These are phyloP conservation scores for Latheticus oryzae DNA, from an alignment of 2,888 invertebrate genomes.

Conservation along the genomic window DNA sequence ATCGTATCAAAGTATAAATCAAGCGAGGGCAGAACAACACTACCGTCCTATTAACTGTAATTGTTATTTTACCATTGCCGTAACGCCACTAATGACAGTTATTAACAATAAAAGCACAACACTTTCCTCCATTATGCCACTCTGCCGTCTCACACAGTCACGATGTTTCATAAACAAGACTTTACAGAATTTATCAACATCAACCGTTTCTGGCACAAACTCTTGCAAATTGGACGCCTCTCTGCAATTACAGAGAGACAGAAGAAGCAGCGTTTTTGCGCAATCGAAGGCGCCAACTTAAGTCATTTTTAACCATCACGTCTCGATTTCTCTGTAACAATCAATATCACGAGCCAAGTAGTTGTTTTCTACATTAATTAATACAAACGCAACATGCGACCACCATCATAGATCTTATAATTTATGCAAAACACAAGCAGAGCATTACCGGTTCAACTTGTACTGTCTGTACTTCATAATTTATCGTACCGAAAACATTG, in stretches of 20 bases:
- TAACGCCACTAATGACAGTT: slow-evolving; percentile 49
- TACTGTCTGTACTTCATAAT: slow-evolving; percentile 42
- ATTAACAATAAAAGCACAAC: slow-evolving; percentile 52
- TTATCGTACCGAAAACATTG: slow-evolving; percentile 45
- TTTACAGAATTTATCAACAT: slow-evolving; percentile 39
- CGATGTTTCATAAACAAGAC: slow-evolving; percentile 41
- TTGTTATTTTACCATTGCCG: slow-evolving; percentile 42
- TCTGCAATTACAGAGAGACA: slow-evolving; percentile 8
- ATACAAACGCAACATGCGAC: slow-evolving; percentile 53
- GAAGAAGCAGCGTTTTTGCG: slow-evolving; percentile 1
- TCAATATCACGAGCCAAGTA: too few relatives aligned
- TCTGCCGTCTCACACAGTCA: slow-evolving; percentile 39
- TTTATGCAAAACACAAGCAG: slow-evolving; percentile 51
- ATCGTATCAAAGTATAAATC: slow-evolving; percentile 45
- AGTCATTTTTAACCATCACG: too few relatives aligned
- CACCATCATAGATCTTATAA: slow-evolving; percentile 53
- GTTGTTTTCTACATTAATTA: slow-evolving; percentile 49
- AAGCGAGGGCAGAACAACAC: slow-evolving; percentile 40
- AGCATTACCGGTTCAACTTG: slow-evolving; percentile 48
- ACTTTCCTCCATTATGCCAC: slow-evolving; percentile 49
- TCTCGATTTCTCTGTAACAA: too few relatives aligned
- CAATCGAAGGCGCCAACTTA: slow-evolving; percentile 1
- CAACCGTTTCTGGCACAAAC: slow-evolving; percentile 18
- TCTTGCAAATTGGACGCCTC: slow-evolving; percentile 14
- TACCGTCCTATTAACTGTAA: slow-evolving; percentile 43